phyloP scores from a whole-genome alignment of 2,113 vertebrate species.

The Festucalex cinctus region DNA sequence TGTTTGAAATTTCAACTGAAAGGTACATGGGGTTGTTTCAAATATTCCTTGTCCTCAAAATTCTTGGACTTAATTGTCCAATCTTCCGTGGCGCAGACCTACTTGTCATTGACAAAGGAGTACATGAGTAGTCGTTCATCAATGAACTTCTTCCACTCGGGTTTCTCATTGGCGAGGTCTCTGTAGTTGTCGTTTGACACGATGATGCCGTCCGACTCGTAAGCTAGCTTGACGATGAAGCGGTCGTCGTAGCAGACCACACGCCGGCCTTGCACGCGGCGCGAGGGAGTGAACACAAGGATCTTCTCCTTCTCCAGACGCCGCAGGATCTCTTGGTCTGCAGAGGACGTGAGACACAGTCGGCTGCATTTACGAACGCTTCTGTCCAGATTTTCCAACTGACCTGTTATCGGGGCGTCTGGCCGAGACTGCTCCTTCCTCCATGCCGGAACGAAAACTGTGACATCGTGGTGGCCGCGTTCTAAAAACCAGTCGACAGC shows the following conservation, averaged over 20 bases:
- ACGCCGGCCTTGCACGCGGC: slow-evolving; percentile 89
- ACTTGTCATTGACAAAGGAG: slow-evolving; percentile 99
- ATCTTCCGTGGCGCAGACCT: slow-evolving; percentile 56
- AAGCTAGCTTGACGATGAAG: slow-evolving; percentile 94
- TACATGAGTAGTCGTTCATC: slow-evolving; percentile 97
- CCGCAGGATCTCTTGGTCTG: slow-evolving; percentile 93
- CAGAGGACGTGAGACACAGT: not conserved
- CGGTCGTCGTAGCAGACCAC: slow-evolving; percentile 97
- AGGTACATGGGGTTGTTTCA: not conserved
- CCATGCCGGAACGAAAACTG: slow-evolving; percentile 97
- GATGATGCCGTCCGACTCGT: slow-evolving; percentile 94
- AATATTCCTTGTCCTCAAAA: not conserved
- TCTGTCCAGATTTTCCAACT: not conserved
- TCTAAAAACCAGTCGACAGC: slow-evolving; percentile 97
- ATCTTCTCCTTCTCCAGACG: slow-evolving; percentile 95
- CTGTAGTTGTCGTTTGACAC: slow-evolving; percentile 98
- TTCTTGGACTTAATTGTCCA: not conserved
- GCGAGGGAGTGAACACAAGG: slow-evolving; percentile 92
- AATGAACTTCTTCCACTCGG: slow-evolving; percentile 98
- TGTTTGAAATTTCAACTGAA: not conserved
- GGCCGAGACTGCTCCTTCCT: slow-evolving; percentile 96
- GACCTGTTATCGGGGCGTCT: slow-evolving; percentile 93
- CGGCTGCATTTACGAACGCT: not conserved
- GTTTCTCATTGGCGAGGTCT: slow-evolving; percentile 93
- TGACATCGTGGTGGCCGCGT: slow-evolving; percentile 91